phyloP scores from a whole-genome alignment of 1,140 invertebrate genomes.

The Drosophila teissieri region DNA sequence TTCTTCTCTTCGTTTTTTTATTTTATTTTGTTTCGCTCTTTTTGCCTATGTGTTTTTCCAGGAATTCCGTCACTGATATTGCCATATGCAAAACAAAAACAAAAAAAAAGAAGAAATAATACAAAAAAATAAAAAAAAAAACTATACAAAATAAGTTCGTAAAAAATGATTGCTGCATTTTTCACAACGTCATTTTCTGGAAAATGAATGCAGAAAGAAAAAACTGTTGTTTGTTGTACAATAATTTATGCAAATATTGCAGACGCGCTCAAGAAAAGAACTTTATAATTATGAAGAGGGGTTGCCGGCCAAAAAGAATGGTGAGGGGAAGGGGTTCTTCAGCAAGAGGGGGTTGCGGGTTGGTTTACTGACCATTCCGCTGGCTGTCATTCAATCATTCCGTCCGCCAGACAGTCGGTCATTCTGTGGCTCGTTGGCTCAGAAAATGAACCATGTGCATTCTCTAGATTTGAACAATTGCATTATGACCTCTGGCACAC shows the following conservation, averaged over 20 bases:
- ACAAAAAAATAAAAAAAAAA: conserved; percentile 28
- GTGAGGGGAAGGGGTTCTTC: not conserved
- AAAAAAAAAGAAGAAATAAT: conserved; percentile 14
- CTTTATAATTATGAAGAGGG: conserved; percentile 35
- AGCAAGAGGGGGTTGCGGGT: not conserved
- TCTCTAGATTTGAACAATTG: not conserved
- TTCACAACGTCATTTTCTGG: conserved; percentile 79
- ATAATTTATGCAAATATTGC: conserved; percentile 82
- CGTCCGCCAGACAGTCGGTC: conserved; percentile 15
- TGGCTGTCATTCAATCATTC: conserved; percentile 38
- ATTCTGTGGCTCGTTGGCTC: conserved; percentile 8
- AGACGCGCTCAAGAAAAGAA: conserved; percentile 64
- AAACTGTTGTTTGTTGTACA: conserved; percentile 74
- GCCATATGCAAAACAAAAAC: conserved; percentile 37
- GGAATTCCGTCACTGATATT: conserved; percentile 79
- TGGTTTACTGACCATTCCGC: conserved; percentile 34
- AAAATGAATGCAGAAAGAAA: conserved; percentile 63
- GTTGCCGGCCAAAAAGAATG: not conserved
- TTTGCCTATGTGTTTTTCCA: conserved; percentile 79
- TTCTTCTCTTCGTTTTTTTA: conserved; percentile 23
- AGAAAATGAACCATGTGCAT: conserved; percentile 16
- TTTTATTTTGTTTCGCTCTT: conserved; percentile 20
- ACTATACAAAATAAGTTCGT: conserved; percentile 40
- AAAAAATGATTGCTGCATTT: conserved; percentile 72
- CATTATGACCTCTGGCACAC: not conserved